Conservation (phyloP, 2,797 vertebrate species). For the Parambassis ranga region DNA sequence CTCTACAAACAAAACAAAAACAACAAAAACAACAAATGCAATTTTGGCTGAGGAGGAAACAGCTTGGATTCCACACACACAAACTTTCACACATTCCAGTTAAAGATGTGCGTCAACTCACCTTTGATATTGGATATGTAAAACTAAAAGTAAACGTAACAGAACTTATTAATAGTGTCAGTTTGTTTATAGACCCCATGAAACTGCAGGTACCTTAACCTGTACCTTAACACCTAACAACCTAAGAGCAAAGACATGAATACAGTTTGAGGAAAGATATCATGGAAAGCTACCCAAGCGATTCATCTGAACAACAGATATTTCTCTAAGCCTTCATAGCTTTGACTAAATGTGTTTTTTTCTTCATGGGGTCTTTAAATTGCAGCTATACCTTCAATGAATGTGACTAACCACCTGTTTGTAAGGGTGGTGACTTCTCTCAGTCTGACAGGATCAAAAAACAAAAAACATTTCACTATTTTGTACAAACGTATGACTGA, state of each 20-base stretch:
- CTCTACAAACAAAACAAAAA: slow-evolving; percentile 31
- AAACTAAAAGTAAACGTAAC: slow-evolving; percentile 46
- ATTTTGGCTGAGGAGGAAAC: slow-evolving; percentile 20
- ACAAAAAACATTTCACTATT: slow-evolving; percentile 7
- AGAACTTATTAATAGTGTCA: slow-evolving; percentile 24
- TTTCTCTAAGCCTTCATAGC: not conserved
- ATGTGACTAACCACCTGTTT: not conserved
- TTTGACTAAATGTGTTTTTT: not conserved
- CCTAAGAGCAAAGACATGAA: not conserved
- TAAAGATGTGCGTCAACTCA: slow-evolving; percentile 43
- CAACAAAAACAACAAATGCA: slow-evolving; percentile 30
- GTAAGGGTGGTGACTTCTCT: slow-evolving; percentile 1
- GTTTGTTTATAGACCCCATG: slow-evolving; percentile 15
- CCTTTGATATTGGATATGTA: slow-evolving; percentile 64
- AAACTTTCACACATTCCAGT: slow-evolving; percentile 43
- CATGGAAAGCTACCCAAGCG: not conserved
- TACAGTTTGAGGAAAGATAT: not conserved
- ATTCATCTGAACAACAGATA: not conserved
- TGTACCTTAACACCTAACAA: not conserved
- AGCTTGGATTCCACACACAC: not conserved
- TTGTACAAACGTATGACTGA: slow-evolving; percentile 28
- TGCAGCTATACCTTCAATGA: slow-evolving; percentile 28
- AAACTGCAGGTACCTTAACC: not conserved
- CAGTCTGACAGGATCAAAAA: slow-evolving; percentile 10
- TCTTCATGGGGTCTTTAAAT: slow-evolving; percentile 46